A percentile compares a stretch with the other conserved stretches of the same genome.
phyloP scores from a whole-genome alignment of 92 coral and sea anemone genomes.

The Zoanthus gigantus region DNA sequence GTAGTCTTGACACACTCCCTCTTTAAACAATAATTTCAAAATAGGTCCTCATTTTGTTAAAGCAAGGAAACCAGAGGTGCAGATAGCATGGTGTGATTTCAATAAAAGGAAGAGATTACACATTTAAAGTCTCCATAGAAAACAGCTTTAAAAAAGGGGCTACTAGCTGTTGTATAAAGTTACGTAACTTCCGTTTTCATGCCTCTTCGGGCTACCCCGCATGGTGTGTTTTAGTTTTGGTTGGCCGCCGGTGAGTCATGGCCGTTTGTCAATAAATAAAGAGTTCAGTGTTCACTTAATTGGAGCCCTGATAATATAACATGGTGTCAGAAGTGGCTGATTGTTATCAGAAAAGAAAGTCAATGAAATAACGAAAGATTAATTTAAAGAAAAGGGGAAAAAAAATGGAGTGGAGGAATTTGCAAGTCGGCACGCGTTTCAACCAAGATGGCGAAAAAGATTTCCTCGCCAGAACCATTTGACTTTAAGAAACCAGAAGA shows the following conservation, averaged over 20 bases:
- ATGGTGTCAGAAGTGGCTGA: slow-evolving; percentile 14
- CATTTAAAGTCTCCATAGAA: too few species aligned
- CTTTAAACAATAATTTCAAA: too few species aligned
- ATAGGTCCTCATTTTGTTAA: too few species aligned
- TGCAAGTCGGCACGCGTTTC: slow-evolving; percentile 1
- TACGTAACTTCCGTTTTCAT: neutral
- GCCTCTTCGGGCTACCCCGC: neutral
- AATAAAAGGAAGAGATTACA: too few species aligned
- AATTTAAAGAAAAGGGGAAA: neutral
- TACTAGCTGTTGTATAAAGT: neutral
- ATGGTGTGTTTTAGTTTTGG: neutral
- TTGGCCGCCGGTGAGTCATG: neutral
- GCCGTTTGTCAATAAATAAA: neutral
- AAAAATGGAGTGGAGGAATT: neutral
- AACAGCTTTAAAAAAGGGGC: too few species aligned
- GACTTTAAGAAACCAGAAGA: slow-evolving; percentile 20
- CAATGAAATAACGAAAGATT: neutral
- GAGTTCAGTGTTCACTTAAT: neutral
- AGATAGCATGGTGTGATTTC: too few species aligned
- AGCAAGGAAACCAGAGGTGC: too few species aligned
- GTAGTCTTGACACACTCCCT: too few species aligned
- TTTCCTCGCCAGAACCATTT: slow-evolving; percentile 20
- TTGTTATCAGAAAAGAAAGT: neutral
- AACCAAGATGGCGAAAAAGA: slow-evolving; percentile 43
- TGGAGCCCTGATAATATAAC: neutral